A percentile compares a stretch with the other conserved stretches of the same genome.
These are phyloP conservation scores for Phalacrocorax brasilianus DNA, from an alignment of 2,113 vertebrate genomes.

Conservation along the genomic window DNA sequence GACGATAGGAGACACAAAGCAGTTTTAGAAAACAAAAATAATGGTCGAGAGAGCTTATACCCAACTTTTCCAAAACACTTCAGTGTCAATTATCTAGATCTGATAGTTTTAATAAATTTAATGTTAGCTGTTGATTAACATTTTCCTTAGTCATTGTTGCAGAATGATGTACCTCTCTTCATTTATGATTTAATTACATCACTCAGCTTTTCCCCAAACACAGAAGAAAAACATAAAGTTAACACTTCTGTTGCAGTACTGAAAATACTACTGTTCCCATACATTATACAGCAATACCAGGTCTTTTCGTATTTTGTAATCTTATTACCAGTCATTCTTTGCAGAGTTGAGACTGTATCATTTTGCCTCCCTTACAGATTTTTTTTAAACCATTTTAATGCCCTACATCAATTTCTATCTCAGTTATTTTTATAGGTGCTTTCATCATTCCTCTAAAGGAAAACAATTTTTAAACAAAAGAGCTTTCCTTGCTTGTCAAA, in stretches of 20 bases:
- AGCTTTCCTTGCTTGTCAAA: background rate
- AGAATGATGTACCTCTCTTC: background rate
- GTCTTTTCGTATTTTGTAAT: background rate
- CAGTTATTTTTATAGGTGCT: background rate
- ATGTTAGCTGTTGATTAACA: background rate
- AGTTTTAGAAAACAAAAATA: background rate
- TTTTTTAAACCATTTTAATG: background rate
- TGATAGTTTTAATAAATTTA: background rate
- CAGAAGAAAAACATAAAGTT: background rate
- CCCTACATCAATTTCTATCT: background rate
- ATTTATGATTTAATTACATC: background rate
- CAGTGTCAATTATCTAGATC: background rate
- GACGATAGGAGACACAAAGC: background rate
- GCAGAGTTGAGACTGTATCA: background rate
- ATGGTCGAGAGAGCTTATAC: background rate
- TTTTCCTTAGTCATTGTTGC: background rate
- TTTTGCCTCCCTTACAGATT: background rate
- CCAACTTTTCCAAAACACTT: background rate
- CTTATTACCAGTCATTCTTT: background rate
- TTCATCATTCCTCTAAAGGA: background rate
- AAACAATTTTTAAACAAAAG: background rate
- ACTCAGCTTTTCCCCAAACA: background rate
- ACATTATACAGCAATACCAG: background rate
- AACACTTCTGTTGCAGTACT: background rate
- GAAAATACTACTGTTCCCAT: background rate